These are phyloP conservation scores for Leiothrix lutea DNA, from an alignment of 2,113 vertebrate species.

Conservation along the genomic window DNA sequence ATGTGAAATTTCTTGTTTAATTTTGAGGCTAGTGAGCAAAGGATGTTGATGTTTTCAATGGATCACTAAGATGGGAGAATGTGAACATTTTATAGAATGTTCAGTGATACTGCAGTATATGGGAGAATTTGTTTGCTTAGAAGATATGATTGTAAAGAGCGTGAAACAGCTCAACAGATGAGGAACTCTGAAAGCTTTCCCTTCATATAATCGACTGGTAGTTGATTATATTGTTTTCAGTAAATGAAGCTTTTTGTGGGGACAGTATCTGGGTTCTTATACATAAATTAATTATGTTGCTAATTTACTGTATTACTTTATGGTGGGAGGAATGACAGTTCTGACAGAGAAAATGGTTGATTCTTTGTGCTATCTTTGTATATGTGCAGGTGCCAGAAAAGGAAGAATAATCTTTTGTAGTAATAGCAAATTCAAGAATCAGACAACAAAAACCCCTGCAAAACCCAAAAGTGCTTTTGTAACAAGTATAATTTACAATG, in stretches of 20 bases:
- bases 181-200: not conserved
- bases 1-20: not conserved
- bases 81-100: not conserved
- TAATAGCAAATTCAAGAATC: not conserved
- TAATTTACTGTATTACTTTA: not conserved
- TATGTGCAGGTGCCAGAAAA: not conserved
- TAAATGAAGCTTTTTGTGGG: not conserved
- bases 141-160: not conserved
- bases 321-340: not conserved
- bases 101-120: not conserved
- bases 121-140: not conserved
- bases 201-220: not conserved
- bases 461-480: not conserved
- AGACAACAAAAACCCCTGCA: not conserved
- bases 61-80: not conserved
- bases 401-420: not conserved
- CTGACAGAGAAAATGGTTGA: not conserved
- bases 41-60: not conserved
- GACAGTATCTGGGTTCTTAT: not conserved
- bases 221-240: not conserved
- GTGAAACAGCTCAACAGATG: not conserved
- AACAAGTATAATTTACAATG: not conserved
- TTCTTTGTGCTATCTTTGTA: not conserved
- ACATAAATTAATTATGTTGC: not conserved
- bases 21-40: not conserved